phyloP scores from a whole-genome alignment of 2,797 vertebrate genomes.

The Tolypeutes matacus region DNA sequence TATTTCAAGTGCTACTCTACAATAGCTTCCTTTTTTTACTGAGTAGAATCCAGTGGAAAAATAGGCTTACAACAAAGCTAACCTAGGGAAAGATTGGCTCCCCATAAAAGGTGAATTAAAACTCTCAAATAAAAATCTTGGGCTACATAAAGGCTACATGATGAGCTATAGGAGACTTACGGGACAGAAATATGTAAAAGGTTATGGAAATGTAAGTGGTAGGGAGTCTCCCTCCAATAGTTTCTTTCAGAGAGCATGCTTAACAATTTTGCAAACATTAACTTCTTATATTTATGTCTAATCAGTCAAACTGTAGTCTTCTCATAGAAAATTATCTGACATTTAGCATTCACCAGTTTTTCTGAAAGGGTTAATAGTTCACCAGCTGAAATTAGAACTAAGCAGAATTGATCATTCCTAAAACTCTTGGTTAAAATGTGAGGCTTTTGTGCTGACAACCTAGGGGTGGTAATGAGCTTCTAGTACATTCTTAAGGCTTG shows the following conservation, averaged over 20 bases:
- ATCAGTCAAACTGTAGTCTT: slow-evolving; percentile 88
- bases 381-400: slow-evolving; percentile 87
- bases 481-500: slow-evolving; percentile 90
- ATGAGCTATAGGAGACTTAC: not conserved
- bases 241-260: slow-evolving; percentile 58
- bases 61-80: not conserved
- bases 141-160: not conserved
- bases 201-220: not conserved
- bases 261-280: slow-evolving; percentile 62
- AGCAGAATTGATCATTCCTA: slow-evolving; percentile 89
- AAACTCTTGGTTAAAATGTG: slow-evolving; percentile 88
- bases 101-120: slow-evolving; percentile 2
- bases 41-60: not conserved
- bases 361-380: slow-evolving; percentile 92
- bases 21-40: slow-evolving; percentile 5
- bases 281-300: slow-evolving; percentile 81
- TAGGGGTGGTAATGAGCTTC: slow-evolving; percentile 90
- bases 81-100: not conserved
- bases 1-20: not conserved
- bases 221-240: not conserved
- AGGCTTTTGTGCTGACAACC: slow-evolving; percentile 92
- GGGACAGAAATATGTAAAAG: not conserved
- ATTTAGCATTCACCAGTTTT: slow-evolving; percentile 89
- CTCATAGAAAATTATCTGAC: slow-evolving; percentile 88
- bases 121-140: slow-evolving; percentile 15